A percentile compares a stretch with the other conserved stretches of the same genome.
phyloP scores from a whole-genome alignment of 1,140 invertebrate species.

The Ctenoplectra terminalis region DNA sequence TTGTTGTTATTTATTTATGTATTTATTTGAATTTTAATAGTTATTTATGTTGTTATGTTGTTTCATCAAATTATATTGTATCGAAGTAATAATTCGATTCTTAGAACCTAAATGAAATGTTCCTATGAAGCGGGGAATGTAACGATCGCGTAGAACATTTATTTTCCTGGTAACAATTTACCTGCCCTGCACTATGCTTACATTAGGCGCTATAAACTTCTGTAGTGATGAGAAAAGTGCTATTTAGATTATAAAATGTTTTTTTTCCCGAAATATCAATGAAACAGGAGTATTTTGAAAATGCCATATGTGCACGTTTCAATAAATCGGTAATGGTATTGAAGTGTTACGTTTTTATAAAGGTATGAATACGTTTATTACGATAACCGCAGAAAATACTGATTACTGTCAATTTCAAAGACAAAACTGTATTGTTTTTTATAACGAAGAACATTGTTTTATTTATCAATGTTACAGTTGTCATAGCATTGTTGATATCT shows the following conservation, averaged over 20 bases:
- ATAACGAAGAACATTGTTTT: neutral
- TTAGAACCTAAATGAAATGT: constrained; percentile 5
- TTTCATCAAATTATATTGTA: no score
- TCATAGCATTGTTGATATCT: neutral
- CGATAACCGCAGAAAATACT: constrained; percentile 13
- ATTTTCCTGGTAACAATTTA: constrained; percentile 28
- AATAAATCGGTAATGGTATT: constrained; percentile 39
- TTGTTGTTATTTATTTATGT: no score
- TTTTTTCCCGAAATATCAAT: constrained; percentile 27
- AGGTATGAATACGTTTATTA: constrained; percentile 49
- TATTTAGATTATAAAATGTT: constrained; percentile 34
- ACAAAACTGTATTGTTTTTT: neutral
- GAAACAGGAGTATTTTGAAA: constrained; percentile 45
- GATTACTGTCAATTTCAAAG: constrained; percentile 46
- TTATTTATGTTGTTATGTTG: no score
- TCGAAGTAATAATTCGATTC: no score
- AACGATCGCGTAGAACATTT: constrained; percentile 19
- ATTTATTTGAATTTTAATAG: neutral
- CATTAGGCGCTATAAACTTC: constrained; percentile 53
- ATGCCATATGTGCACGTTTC: constrained; percentile 14
- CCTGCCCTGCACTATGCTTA: constrained; percentile 35
- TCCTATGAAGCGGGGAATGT: neutral
- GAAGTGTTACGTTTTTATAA: constrained; percentile 8
- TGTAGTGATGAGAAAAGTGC: constrained; percentile 48
- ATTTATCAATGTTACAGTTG: neutral